A percentile compares a stretch with the other conserved stretches of the same genome.
Evolutionary conservation across 2,888 invertebrate genomes (phyloP).

Genomic region (Tromatobia lineatoria): DNA sequence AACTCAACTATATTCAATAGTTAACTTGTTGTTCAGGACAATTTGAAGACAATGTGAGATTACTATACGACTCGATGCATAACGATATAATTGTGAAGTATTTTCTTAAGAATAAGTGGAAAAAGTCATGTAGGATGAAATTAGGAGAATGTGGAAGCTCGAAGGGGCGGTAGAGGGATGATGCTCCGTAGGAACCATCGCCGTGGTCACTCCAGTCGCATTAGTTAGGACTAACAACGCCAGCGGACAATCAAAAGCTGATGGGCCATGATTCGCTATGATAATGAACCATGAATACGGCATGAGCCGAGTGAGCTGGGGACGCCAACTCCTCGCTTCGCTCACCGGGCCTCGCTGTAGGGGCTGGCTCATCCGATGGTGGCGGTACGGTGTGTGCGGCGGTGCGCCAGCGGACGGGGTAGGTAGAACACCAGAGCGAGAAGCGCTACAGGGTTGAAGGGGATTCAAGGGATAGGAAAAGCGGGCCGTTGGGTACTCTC

Average conservation of each 20-base stretch:
- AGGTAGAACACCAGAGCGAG: conserved; percentile 56
- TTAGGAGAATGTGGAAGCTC: conserved; percentile 54
- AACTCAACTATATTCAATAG: too few species aligned
- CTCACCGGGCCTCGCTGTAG: conserved; percentile 64
- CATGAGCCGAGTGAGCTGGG: conserved; percentile 84
- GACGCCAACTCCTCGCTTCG: conserved; percentile 84
- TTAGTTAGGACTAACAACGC: conserved; percentile 85
- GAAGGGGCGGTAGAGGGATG: conserved; percentile 60
- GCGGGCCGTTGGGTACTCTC: conserved; percentile 43
- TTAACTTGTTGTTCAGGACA: too few species aligned
- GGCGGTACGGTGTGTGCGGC: conserved; percentile 34
- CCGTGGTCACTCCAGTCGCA: conserved; percentile 84
- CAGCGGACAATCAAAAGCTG: conserved; percentile 85
- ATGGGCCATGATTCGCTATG: conserved; percentile 86
- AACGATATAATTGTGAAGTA: not conserved
- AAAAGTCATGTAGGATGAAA: not conserved
- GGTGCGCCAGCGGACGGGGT: conserved; percentile 48
- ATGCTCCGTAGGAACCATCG: conserved; percentile 67
- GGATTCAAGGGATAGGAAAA: conserved; percentile 62
- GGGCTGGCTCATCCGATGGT: conserved; percentile 63
- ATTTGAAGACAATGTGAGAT: too few species aligned
- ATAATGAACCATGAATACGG: conserved; percentile 85
- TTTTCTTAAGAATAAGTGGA: not conserved
- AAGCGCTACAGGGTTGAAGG: conserved; percentile 69
- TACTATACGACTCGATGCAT: too few species aligned